These are phyloP conservation scores for Tetanocera ferruginea DNA, from an alignment of 2,888 invertebrate genomes.

Conservation along the genomic window DNA sequence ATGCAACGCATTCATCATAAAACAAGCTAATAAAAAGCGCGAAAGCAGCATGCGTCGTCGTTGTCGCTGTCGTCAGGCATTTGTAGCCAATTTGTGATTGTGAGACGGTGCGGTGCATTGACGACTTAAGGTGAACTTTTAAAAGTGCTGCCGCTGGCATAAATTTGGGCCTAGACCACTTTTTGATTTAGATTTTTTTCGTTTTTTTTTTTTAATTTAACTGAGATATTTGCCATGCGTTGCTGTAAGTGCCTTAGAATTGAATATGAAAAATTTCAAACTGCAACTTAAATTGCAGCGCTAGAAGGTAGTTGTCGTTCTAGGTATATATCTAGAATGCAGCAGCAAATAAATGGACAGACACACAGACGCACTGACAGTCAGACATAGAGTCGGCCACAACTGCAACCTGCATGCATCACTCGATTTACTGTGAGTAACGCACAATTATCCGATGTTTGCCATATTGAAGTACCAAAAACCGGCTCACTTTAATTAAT, in stretches of 20 bases:
- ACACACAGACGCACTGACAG: neutral
- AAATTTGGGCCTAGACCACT: constrained; percentile 25
- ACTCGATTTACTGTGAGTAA: neutral
- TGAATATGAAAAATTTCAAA: constrained; percentile 19
- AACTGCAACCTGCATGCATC: neutral
- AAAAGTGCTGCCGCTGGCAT: neutral
- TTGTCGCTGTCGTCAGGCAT: neutral
- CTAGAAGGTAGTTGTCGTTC: neutral
- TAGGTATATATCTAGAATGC: neutral
- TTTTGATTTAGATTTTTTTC: neutral
- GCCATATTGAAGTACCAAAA: neutral
- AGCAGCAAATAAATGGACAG: neutral
- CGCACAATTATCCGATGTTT: constrained; percentile 15
- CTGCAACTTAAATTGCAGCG: neutral
- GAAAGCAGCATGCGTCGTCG: constrained; percentile 1
- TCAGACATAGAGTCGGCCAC: neutral
- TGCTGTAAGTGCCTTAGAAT: neutral
- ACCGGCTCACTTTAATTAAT: constrained; percentile 56
- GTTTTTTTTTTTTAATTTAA: neutral
- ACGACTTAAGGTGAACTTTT: neutral
- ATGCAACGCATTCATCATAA: constrained; percentile 26
- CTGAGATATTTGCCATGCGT: constrained; percentile 28
- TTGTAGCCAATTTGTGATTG: neutral
- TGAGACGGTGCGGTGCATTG: neutral
- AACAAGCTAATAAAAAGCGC: neutral